Evolutionary conservation across 2,888 invertebrate species (phyloP).

Genomic region (Malacosoma neustria): DNA sequence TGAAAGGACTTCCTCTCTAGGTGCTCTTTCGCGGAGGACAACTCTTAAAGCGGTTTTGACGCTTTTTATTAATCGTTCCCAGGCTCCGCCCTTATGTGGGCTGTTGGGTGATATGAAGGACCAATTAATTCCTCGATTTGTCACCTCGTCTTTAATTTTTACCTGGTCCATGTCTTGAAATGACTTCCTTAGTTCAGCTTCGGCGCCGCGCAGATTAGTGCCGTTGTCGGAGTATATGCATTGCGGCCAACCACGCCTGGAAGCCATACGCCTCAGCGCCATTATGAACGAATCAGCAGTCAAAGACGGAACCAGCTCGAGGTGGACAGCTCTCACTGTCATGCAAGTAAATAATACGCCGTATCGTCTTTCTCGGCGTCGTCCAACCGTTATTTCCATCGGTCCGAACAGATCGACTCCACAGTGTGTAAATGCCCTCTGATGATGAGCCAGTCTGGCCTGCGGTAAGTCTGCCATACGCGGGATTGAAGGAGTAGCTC

Average conservation of each 20-base stretch:
- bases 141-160: slow-evolving; percentile 1
- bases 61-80: slow-evolving; percentile 14
- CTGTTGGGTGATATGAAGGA: slow-evolving; percentile 13
- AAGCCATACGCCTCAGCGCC: slow-evolving; percentile 16
- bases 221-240: slow-evolving; percentile 12
- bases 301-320: slow-evolving; percentile 11
- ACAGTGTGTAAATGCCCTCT: slow-evolving; percentile 13
- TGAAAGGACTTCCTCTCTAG: slow-evolving; percentile 7
- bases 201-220: slow-evolving; percentile 15
- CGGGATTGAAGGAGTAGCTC: no score
- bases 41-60: slow-evolving; percentile 12
- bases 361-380: slow-evolving; percentile 13
- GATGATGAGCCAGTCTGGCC: slow-evolving; percentile 14
- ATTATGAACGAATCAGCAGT: slow-evolving; percentile 15
- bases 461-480: slow-evolving; percentile 17
- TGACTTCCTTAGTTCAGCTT: slow-evolving; percentile 9
- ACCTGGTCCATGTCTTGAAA: slow-evolving; percentile 6
- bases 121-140: slow-evolving; percentile 7
- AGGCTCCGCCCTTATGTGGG: slow-evolving; percentile 15
- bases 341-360: slow-evolving; percentile 19
- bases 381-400: slow-evolving; percentile 13
- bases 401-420: slow-evolving; percentile 19
- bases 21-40: slow-evolving; percentile 11
- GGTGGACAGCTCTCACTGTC: slow-evolving; percentile 14
- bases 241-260: slow-evolving; percentile 15